Evolutionary conservation across 2,797 vertebrate species (phyloP).

Genomic region (Coendou prehensilis): DNA sequence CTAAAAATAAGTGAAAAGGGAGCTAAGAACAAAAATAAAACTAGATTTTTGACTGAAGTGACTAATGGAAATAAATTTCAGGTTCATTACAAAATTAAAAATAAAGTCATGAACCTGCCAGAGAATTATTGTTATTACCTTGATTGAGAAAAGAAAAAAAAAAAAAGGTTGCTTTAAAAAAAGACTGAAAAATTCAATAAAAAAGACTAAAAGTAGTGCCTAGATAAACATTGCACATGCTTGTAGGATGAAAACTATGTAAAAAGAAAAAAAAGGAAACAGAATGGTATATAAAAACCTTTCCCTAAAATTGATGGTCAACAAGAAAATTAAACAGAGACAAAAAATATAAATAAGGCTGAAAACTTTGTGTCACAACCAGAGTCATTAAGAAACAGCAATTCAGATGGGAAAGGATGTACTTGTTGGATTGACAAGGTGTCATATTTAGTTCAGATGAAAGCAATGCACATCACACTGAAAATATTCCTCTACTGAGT

Average conservation of each 20-base stretch:
- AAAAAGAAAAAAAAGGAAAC: background rate
- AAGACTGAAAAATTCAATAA: background rate
- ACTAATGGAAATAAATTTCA: background rate
- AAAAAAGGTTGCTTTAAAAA: background rate
- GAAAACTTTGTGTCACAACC: background rate
- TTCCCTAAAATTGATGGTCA: background rate
- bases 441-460: too few relatives aligned
- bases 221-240: background rate
- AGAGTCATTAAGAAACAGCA: background rate
- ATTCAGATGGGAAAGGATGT: background rate
- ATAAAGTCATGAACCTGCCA: background rate
- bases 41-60: background rate
- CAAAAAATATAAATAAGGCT: background rate
- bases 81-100: background rate
- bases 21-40: background rate
- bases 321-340: background rate
- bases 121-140: background rate
- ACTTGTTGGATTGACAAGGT: background rate
- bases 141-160: background rate
- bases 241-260: background rate
- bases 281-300: background rate
- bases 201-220: background rate
- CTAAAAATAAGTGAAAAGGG: background rate
- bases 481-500: constrained; percentile 1
- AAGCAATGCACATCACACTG: background rate